Percentiles rank a stretch among this genome's conserved stretches.
Conservation (phyloP, 2,888 invertebrate species). For the Yponomeuta evonymella region DNA sequence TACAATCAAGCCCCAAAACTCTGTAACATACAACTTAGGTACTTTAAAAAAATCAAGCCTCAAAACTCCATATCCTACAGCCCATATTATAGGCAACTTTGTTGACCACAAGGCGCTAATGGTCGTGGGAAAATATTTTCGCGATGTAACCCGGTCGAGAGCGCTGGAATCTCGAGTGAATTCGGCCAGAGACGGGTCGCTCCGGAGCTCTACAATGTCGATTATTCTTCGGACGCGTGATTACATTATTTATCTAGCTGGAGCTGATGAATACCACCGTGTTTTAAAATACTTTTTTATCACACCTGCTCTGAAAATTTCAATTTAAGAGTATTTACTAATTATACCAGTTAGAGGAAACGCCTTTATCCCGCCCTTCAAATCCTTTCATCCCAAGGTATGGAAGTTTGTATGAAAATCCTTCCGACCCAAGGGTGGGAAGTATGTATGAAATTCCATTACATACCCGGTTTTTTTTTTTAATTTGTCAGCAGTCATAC, state of each 20-base stretch:
- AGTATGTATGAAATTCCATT: too few relatives aligned
- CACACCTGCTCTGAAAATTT: too few relatives aligned
- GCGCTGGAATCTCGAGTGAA: conserved; percentile 46
- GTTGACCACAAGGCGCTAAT: conserved; percentile 29
- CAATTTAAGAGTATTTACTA: too few relatives aligned
- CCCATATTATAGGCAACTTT: not conserved
- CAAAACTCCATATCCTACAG: not conserved
- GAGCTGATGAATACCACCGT: conserved; percentile 31
- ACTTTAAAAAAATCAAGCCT: not conserved
- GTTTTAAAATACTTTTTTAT: not conserved
- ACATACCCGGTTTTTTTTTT: too few relatives aligned
- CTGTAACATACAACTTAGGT: conserved; percentile 11
- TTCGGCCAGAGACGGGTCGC: conserved; percentile 48
- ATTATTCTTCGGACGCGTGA: conserved; percentile 54
- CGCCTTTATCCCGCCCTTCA: too few relatives aligned
- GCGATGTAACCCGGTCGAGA: conserved; percentile 32
- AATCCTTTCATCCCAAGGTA: too few relatives aligned
- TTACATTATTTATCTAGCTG: conserved; percentile 34
- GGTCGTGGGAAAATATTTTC: conserved; percentile 60
- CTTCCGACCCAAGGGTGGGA: too few relatives aligned
- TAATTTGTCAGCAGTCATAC: too few relatives aligned
- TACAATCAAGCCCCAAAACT: not conserved
- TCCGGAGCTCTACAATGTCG: conserved; percentile 40
- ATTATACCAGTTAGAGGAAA: too few relatives aligned
- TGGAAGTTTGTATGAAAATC: too few relatives aligned